phyloP scores from a whole-genome alignment of 92 coral and sea anemone species.

The Diadumene lineata region DNA sequence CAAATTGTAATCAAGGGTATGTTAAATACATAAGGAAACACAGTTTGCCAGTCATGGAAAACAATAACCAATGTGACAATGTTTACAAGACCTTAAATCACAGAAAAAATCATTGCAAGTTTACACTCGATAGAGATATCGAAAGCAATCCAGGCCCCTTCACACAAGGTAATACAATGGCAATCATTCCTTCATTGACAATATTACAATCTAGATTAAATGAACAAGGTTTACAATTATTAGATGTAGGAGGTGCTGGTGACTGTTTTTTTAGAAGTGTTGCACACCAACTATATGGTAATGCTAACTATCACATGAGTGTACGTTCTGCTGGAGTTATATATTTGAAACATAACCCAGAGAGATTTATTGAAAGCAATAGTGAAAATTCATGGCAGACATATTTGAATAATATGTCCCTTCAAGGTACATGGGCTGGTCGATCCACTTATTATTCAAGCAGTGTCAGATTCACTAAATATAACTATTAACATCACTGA shows the following conservation, averaged over 20 bases:
- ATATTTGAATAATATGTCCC: constrained; percentile 41
- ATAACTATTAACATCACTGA: constrained; percentile 45
- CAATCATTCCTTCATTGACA: not conserved
- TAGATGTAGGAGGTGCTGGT: constrained; percentile 56
- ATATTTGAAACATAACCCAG: constrained; percentile 60
- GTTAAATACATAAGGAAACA: too few species aligned
- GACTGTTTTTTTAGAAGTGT: constrained; percentile 57
- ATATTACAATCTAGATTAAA: constrained; percentile 36
- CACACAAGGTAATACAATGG: constrained; percentile 14
- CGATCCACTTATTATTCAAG: constrained; percentile 62
- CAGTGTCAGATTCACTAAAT: constrained; percentile 57
- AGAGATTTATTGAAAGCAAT: constrained; percentile 57
- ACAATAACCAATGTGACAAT: too few species aligned
- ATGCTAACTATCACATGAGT: constrained; percentile 35
- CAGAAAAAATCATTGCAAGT: too few species aligned
- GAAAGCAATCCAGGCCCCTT: constrained; percentile 49
- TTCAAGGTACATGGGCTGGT: constrained; percentile 69
- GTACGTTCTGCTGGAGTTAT: constrained; percentile 46
- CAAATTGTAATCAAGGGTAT: too few species aligned
- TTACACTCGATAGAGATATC: too few species aligned
- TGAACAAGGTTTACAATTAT: constrained; percentile 29
- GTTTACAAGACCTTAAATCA: too few species aligned
- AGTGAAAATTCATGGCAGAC: constrained; percentile 56
- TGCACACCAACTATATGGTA: constrained; percentile 60
- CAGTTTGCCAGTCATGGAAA: too few species aligned